phyloP scores from a whole-genome alignment of 2,888 invertebrate genomes.

The Lycocerus yunnanus region DNA sequence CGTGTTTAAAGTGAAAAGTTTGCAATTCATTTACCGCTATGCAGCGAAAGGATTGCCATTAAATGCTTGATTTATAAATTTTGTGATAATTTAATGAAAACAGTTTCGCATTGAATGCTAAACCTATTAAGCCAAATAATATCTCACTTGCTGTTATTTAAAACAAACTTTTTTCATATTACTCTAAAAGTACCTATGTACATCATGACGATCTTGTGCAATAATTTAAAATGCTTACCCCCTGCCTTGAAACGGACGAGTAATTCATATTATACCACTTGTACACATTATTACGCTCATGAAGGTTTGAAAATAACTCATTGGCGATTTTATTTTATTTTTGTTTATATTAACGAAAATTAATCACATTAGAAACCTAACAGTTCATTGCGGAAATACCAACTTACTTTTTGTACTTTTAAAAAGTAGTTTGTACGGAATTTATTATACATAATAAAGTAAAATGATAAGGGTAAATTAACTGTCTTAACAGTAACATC shows the following conservation, averaged over 20 bases:
- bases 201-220: no score
- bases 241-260: neutral
- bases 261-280: neutral
- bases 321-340: neutral
- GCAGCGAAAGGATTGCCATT: neutral
- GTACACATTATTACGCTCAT: neutral
- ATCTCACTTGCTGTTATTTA: neutral
- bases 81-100: neutral
- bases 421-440: neutral
- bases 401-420: neutral
- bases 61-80: neutral
- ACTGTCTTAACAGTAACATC: neutral
- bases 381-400: neutral
- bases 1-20: neutral
- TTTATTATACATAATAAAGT: neutral
- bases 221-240: neutral
- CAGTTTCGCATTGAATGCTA: neutral
- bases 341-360: neutral
- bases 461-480: constrained; percentile 4
- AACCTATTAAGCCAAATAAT: neutral
- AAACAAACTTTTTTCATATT: no score
- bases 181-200: no score
- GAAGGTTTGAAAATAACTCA: neutral
- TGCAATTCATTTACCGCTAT: neutral
- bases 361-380: neutral